Percentiles rank a stretch among this genome's conserved stretches.
Conservation (phyloP, 2,797 vertebrate species). For the Hoplostethus atlanticus region DNA sequence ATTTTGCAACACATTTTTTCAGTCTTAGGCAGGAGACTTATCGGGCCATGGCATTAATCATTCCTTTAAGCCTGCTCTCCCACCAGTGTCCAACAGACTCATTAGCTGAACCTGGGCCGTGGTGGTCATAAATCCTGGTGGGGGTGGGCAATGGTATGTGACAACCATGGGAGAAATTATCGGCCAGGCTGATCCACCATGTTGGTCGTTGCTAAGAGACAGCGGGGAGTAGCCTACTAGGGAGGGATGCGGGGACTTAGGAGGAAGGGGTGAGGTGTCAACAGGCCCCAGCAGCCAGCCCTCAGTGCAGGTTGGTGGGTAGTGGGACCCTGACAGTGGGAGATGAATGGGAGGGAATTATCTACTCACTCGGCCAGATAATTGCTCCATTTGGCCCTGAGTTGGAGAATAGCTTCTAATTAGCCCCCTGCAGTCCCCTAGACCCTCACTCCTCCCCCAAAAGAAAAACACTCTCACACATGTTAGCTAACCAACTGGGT, state of each 20-base stretch:
- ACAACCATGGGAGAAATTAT: conserved; percentile 73
- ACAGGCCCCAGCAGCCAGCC: conserved; percentile 65
- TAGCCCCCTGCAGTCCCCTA: conserved; percentile 83
- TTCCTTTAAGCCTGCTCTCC: conserved; percentile 60
- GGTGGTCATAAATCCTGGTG: conserved; percentile 74
- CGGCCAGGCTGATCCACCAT: conserved; percentile 76
- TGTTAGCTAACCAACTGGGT: conserved; percentile 84
- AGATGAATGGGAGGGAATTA: conserved; percentile 90
- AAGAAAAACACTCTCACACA: conserved; percentile 86
- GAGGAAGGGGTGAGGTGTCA: conserved; percentile 62
- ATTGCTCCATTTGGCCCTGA: conserved; percentile 90
- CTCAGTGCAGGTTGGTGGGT: conserved; percentile 89
- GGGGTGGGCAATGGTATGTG: conserved; percentile 65
- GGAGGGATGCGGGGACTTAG: conserved; percentile 8
- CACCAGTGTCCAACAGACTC: conserved; percentile 71
- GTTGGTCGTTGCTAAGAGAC: conserved; percentile 86
- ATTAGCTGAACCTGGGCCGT: conserved; percentile 74
- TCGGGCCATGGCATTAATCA: conserved; percentile 77
- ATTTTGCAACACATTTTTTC: conserved; percentile 45
- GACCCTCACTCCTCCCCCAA: conserved; percentile 72
- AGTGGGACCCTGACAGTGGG: conserved; percentile 79
- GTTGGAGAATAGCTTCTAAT: conserved; percentile 89
- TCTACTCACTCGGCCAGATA: conserved; percentile 90
- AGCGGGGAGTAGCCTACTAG: conserved; percentile 73
- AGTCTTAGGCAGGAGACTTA: conserved; percentile 54